Percentiles rank a stretch among this genome's conserved stretches.
Evolutionary conservation across 2,797 vertebrate species (phyloP).

Genomic region (Xenops minutus): DNA sequence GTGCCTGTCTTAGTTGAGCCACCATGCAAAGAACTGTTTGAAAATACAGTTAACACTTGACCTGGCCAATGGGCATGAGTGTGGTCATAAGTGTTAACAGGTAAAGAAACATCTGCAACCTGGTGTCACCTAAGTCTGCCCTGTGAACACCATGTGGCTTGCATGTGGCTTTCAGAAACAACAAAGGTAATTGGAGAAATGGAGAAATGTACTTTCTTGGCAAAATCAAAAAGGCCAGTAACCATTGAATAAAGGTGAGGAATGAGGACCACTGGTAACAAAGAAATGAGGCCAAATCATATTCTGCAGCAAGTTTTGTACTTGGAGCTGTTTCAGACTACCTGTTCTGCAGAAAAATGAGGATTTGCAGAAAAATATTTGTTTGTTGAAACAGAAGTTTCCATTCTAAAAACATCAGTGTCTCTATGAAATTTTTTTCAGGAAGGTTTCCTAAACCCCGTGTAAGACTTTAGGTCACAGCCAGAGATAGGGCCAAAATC

Average conservation of each 20-base stretch:
- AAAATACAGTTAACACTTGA: neutral
- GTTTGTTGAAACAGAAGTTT: neutral
- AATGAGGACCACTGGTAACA: neutral
- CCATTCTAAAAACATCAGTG: neutral
- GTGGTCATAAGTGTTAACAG: neutral
- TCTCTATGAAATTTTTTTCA: neutral
- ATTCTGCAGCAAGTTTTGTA: neutral
- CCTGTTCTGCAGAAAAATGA: neutral
- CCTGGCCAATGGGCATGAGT: neutral
- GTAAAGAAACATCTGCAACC: neutral
- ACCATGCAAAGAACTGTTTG: neutral
- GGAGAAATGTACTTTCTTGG: neutral
- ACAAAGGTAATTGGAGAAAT: neutral
- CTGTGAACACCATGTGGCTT: neutral
- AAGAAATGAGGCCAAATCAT: neutral
- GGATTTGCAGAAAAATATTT: neutral
- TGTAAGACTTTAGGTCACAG: neutral
- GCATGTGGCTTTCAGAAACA: neutral
- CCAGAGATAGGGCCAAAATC: neutral
- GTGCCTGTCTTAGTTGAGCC: neutral
- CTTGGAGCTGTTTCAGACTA: neutral
- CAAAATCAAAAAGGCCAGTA: neutral
- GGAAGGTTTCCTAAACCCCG: neutral
- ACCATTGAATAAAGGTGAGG: neutral
- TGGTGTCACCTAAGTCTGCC: neutral